These are phyloP conservation scores for Ormyrus thymus DNA, from an alignment of 2,888 invertebrate genomes.

Conservation along the genomic window DNA sequence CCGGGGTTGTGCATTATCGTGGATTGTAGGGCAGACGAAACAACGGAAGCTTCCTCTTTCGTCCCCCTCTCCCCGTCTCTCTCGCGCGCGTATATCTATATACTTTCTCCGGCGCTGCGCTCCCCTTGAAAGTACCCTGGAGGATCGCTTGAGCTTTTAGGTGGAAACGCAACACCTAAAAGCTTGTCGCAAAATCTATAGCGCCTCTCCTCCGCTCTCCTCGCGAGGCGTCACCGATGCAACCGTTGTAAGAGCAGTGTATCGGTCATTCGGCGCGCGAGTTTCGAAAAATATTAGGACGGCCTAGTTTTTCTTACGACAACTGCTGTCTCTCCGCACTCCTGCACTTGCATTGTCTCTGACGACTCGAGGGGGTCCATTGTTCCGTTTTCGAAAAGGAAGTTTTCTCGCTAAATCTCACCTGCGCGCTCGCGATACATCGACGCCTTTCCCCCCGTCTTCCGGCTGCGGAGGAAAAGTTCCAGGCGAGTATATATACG, in stretches of 20 bases:
- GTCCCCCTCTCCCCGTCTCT: constrained; percentile 4
- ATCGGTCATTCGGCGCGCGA: background rate
- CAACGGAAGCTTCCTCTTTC: constrained; percentile 34
- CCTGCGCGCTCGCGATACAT: too few relatives aligned
- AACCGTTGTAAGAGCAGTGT: background rate
- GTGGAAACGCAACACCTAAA: constrained; percentile 54
- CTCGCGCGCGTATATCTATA: background rate
- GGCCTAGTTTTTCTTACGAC: too few relatives aligned
- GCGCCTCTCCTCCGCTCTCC: background rate
- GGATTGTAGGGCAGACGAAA: constrained; percentile 42
- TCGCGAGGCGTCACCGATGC: background rate
- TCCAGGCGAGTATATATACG: background rate
- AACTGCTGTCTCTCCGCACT: too few relatives aligned
- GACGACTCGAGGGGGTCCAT: too few relatives aligned
- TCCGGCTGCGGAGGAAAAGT: background rate
- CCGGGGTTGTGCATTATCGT: constrained; percentile 42
- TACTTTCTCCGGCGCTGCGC: background rate
- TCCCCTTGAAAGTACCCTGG: constrained; percentile 34
- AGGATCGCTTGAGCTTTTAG: constrained; percentile 57
- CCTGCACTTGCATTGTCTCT: too few relatives aligned
- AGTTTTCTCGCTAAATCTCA: too few relatives aligned
- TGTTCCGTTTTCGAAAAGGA: too few relatives aligned
- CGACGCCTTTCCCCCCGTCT: too few relatives aligned
- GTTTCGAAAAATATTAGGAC: too few relatives aligned
- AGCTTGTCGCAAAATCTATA: constrained; percentile 54